Base-by-base conservation (phyloP, 2,888 invertebrate genomes). In the Steinernema carpocapsae region DNA sequence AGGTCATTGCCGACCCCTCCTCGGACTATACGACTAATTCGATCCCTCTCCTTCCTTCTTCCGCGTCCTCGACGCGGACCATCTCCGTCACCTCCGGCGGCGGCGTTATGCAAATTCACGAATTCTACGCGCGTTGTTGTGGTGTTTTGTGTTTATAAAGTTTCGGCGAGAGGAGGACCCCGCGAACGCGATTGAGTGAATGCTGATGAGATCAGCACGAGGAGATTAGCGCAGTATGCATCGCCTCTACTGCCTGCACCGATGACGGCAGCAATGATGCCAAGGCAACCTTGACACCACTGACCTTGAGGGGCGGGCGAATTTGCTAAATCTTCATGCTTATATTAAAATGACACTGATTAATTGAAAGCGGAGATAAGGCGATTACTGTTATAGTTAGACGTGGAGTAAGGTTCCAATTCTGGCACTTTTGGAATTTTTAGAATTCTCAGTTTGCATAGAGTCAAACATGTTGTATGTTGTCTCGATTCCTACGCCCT, bases 271-370 rank as follows among this genome's bases (percentile, higher is more conserved):
- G 32, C 7, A 6, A 24, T 22, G 22, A 6, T n/a, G 52, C 37
- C 52, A 22, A 7, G 17, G 64, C 32, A 64, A 64, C 64, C 64
- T 64, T 64, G 64, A 64, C 64, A 64, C 19, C 64, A 64, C 64
- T 64, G 64, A 64, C 64, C 64, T 64, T 64, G 64, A 29, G 17
- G 32, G 26, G 19, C 48, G 48, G 37, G 17, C 37, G 37, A 64
- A 64, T 64, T 64, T 64, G 64, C 64, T 64, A 64, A 64, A 64
- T 64, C 64, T 64, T 64, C 32, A 64, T 64, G 64, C 64, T 22
- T 52, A 22, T 22, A 37, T 37, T 37, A 37, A 37, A 37, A 37
- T 37, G 37, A 37, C 37, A 19, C 17, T 48, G 48, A 48, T 48
- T 48, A 48, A 48, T 48, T 48, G 48, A 48, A 14, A 17, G 48